Base-by-base conservation (phyloP, 2,888 invertebrate species). In the Caenorhabditis sulstoni region DNA sequence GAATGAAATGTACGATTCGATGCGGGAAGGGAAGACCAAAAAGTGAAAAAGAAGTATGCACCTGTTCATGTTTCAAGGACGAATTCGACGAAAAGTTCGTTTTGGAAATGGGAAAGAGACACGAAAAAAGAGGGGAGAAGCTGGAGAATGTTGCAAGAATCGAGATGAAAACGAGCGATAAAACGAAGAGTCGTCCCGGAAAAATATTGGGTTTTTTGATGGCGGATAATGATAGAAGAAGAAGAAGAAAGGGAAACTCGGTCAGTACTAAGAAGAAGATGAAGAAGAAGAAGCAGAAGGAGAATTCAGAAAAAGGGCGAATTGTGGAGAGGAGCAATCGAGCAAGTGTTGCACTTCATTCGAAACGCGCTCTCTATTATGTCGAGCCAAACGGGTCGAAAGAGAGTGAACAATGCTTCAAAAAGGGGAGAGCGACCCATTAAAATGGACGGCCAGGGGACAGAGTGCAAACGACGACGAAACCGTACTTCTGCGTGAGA, bases 161-260 rank as follows among this genome's bases (percentile, higher is more conserved):
- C 35, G 39, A 64, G 75, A 67, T 67, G 61, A 58, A 68, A 76
- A 68, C 49, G 64, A 35, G 58, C 73, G 73, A 74, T 74, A 74
- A 74, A 74, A 73, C 52, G 53, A 7, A 37, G 29, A 41, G 22
- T 20, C 39, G 45, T 4, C 20, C 37, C 37, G 23, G 37, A 39
- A 35, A 41, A 61, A 70, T 39, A 49, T 37, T 45, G 66, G 66
- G 55, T 62, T 64, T 61, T 64, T 52, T 64, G 66, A 66, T 66
- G 66, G 66, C 1, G 47, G 66, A 66, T 66, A 66, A 66, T 66
- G 66, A 66, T 57, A 58, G 44, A 39, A 20, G 37, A 18, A 18
- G 18, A n/a, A n/a, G 50, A 8, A 23, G 14, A 35, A 37, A 16
- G 14, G 41, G n/a, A n/a, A n/a, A n/a, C n/a, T n/a, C n/a, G n/a